These are phyloP conservation scores for Malurus elegans DNA, from an alignment of 2,113 vertebrate genomes.

Conservation along the genomic window DNA sequence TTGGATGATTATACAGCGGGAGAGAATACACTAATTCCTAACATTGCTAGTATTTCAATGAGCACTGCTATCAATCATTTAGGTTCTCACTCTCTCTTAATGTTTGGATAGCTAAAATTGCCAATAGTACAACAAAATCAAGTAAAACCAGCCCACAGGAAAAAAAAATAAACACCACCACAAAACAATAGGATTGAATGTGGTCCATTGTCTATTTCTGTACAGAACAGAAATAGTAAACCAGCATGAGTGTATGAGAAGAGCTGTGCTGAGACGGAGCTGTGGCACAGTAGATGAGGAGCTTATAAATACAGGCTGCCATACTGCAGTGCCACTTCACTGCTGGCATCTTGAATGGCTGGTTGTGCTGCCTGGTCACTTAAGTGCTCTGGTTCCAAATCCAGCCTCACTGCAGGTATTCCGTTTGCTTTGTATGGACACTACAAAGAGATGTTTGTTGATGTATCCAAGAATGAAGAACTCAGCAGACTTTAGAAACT, in stretches of 20 bases:
- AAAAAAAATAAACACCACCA: background rate
- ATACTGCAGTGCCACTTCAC: background rate
- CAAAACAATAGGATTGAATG: constrained; percentile 32
- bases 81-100: constrained; percentile 14
- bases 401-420: background rate
- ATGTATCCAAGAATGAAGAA: background rate
- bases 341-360: background rate
- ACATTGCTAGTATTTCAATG: constrained; percentile 22
- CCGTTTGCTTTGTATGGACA: background rate
- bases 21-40: constrained; percentile 16
- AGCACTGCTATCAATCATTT: constrained; percentile 24
- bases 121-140: constrained; percentile 13
- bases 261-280: background rate
- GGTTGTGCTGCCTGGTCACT: background rate
- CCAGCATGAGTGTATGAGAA: background rate
- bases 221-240: constrained; percentile 50
- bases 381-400: background rate
- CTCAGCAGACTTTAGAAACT: background rate
- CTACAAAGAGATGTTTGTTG: accelerated
- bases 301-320: background rate
- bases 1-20: constrained; percentile 39
- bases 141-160: background rate
- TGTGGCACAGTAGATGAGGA: background rate
- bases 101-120: constrained; percentile 15
- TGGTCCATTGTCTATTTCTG: constrained; percentile 46